Base-by-base conservation (phyloP, 2,113 vertebrate species). In the Ailuropoda melanoleuca region DNA sequence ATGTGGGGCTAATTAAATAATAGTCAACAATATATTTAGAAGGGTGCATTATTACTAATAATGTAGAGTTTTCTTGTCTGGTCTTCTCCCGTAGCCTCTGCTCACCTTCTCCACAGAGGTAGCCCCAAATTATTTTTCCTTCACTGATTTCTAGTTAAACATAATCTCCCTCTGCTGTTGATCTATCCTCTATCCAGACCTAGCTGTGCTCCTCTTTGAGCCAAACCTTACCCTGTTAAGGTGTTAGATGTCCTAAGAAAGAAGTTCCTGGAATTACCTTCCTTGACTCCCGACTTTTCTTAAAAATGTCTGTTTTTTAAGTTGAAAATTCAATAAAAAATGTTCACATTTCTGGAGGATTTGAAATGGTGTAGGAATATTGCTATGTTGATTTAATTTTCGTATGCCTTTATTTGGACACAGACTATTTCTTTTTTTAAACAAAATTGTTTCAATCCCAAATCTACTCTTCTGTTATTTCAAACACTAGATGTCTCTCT, bases 401-500 rank as follows among this genome's bases (percentile, higher is more conserved):
- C 58, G 24, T 58, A 13, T 56, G 29, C 31, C 19, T 90, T 70
- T 95, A 66, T 85, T 82, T 56, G 7, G 88, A 29, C 15, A 55
- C 1, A 43, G 80, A 77, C 1, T 56, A 43, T 62, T 72, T 94
- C 11, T 53, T 72, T n/a, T 53, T 92, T 70, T 46, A 83, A 90
- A 82, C 19, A 86, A 80, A 26, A 56, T 72, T 60, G 13, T 74
- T 95, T 93, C 34, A 68, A 37, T 48, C 1, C 26, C 7, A 50
- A 64, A 53, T 80, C 68, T 2, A 14, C 14, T 86, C n/a, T 74
- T 56, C 17, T 43, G 60, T 90, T 1, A 13, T 55, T 92, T 93
- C 56, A 74, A 77, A 95, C 97, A 98, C 53, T 82, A 98, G 98
- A 91, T 97, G 68, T 95, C 98, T 96, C 98, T 90, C 43, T 96